Evolutionary conservation across 30 jellyfish, hydroid and myxozoan species (phyloP).

Genomic region (Chrysaora quinquecirrha): DNA sequence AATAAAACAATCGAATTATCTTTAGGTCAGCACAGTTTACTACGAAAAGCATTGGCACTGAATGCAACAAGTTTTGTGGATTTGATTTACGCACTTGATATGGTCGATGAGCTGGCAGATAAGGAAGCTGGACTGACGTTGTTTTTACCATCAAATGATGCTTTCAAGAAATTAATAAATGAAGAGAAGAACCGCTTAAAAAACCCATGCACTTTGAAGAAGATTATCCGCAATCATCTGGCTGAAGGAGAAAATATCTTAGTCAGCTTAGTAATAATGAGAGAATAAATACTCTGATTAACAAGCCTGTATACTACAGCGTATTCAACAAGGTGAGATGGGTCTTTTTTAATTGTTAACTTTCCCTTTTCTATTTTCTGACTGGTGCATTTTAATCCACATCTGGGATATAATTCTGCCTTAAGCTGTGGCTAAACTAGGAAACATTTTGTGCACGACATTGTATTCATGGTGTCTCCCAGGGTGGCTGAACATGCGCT

Average conservation of each 20-base stretch:
- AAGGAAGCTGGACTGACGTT: slow-evolving; percentile 52
- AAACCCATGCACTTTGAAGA: slow-evolving; percentile 75
- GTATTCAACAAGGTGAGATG: slow-evolving; percentile 43
- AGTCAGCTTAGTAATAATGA: slow-evolving; percentile 14
- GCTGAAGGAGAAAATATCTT: slow-evolving; percentile 40
- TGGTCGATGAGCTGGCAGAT: slow-evolving; percentile 54
- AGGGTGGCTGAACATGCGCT: no score
- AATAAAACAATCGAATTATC: no score
- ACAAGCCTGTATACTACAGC: slow-evolving; percentile 5
- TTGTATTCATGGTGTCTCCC: no score
- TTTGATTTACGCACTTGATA: slow-evolving; percentile 80
- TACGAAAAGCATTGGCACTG: slow-evolving; percentile 39
- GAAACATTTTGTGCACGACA: no score
- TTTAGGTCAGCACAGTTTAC: not conserved
- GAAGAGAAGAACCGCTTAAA: slow-evolving; percentile 32
- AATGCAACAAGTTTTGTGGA: slow-evolving; percentile 81
- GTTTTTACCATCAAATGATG: slow-evolving; percentile 80
- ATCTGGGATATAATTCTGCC: no score
- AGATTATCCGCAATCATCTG: slow-evolving; percentile 73
- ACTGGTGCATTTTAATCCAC: no score
- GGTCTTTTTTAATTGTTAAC: no score
- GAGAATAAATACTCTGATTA: slow-evolving; percentile 23
- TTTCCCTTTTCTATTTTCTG: no score
- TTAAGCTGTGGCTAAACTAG: no score
- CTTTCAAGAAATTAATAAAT: slow-evolving; percentile 41